Percentiles rank a stretch among this genome's conserved stretches.
Conservation (phyloP, 2,888 invertebrate genomes). For the Epiperipatus broadwayi region DNA sequence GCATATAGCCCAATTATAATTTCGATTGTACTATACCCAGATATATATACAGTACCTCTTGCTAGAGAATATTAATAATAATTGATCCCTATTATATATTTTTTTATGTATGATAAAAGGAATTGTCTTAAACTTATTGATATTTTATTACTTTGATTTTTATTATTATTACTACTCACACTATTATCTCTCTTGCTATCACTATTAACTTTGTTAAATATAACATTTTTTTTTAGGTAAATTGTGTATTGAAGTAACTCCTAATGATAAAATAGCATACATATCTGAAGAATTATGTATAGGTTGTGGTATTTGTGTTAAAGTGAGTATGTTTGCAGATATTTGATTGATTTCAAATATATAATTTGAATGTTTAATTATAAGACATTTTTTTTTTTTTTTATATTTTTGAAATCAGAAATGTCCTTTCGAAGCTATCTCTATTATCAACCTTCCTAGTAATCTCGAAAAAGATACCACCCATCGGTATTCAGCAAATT, state of each 20-base stretch:
- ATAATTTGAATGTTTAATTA: conserved; percentile 10
- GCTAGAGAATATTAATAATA: no score
- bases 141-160: no score
- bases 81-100: no score
- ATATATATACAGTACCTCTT: no score
- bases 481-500: conserved; percentile 94
- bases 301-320: conserved; percentile 98
- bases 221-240: conserved; percentile 37
- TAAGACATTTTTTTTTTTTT: conserved; percentile 7
- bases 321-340: conserved; percentile 41
- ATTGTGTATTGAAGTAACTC: conserved; percentile 89
- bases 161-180: no score
- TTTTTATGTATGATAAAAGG: no score
- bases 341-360: no score
- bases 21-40: no score
- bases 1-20: no score
- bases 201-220: no score
- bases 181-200: no score
- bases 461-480: conserved; percentile 96
- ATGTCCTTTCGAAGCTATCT: conserved; percentile 98
- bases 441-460: conserved; percentile 94
- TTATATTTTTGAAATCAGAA: conserved; percentile 49
- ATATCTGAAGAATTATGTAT: conserved; percentile 97
- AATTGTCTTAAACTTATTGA: no score
- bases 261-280: conserved; percentile 83